These are phyloP conservation scores for Lordiphosa fenestrarum DNA, from an alignment of 2,888 invertebrate species.

Conservation along the genomic window DNA sequence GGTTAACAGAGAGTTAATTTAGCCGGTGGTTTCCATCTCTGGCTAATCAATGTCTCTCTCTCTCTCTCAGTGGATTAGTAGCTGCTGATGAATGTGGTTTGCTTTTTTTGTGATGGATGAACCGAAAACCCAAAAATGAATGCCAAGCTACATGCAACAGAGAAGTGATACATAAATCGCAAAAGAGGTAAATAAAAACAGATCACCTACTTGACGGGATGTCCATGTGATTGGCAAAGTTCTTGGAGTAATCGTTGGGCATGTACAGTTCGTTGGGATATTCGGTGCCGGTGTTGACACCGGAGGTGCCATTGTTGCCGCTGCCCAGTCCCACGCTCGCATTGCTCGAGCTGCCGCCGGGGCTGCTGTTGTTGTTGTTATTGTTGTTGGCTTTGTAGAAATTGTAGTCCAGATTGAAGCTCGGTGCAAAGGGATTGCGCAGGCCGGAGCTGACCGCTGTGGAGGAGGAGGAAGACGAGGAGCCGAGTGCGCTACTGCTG, in stretches of 20 bases:
- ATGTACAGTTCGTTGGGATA: conserved; percentile 79
- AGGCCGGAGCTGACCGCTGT: conserved; percentile 55
- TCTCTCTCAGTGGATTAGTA: conserved; percentile 18
- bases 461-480: conserved; percentile 38
- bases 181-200: not conserved
- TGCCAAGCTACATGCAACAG: conserved; percentile 50
- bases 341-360: conserved; percentile 42
- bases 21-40: conserved; percentile 12
- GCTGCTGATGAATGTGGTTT: conserved; percentile 13
- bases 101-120: conserved; percentile 14
- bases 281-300: conserved; percentile 60
- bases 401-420: conserved; percentile 77
- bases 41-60: conserved; percentile 8
- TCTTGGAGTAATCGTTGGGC: conserved; percentile 79
- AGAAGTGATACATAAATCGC: conserved; percentile 24
- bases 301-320: conserved; percentile 24
- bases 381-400: conserved; percentile 70
- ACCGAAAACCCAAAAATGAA: conserved; percentile 18
- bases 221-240: conserved; percentile 80
- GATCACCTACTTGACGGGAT: conserved; percentile 80
- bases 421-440: conserved; percentile 68
- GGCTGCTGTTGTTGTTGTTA: conserved; percentile 34
- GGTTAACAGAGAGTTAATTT: not conserved
- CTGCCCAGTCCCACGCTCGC: conserved; percentile 20
- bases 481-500: conserved; percentile 26